These are phyloP conservation scores for Aphaenogaster ashmeadi DNA, from an alignment of 1,140 invertebrate genomes.

Conservation along the genomic window DNA sequence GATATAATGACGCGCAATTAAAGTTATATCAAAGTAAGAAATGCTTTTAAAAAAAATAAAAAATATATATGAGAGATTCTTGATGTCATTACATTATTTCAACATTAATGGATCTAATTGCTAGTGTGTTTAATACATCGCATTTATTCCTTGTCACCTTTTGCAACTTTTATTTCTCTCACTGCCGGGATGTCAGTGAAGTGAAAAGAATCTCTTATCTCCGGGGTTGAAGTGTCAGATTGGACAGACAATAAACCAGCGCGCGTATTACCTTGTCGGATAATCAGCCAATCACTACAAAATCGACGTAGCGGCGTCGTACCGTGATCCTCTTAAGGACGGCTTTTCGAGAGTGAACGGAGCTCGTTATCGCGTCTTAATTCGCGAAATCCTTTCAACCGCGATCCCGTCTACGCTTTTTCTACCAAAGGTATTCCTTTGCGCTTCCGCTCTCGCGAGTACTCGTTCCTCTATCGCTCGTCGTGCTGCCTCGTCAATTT, in stretches of 20 bases:
- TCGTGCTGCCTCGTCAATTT: constrained; percentile 42
- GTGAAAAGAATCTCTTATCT: constrained; percentile 71
- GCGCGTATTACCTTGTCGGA: constrained; percentile 74
- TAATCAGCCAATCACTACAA: constrained; percentile 80
- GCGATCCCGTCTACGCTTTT: constrained; percentile 71
- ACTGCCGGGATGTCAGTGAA: constrained; percentile 63
- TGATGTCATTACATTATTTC: constrained; percentile 23
- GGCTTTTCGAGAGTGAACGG: constrained; percentile 75
- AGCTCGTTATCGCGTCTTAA: constrained; percentile 83
- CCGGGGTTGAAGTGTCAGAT: constrained; percentile 74
- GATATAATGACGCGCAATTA: background rate
- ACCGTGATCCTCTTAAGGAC: constrained; percentile 75
- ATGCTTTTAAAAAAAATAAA: constrained; percentile 15
- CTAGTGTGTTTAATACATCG: constrained; percentile 55
- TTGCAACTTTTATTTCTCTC: constrained; percentile 69
- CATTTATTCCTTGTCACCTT: constrained; percentile 55
- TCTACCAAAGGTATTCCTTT: constrained; percentile 72
- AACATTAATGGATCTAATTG: constrained; percentile 66
- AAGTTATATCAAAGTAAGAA: background rate
- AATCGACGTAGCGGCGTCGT: constrained; percentile 65
- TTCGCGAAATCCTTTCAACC: constrained; percentile 82
- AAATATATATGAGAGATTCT: constrained; percentile 3
- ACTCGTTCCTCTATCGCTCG: constrained; percentile 20
- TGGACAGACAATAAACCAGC: constrained; percentile 76
- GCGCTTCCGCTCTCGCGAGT: constrained; percentile 1